A percentile compares a stretch with the other conserved stretches of the same genome.
Evolutionary conservation across 2,113 vertebrate species (phyloP).

Genomic region (Rhagologus leucostigma): DNA sequence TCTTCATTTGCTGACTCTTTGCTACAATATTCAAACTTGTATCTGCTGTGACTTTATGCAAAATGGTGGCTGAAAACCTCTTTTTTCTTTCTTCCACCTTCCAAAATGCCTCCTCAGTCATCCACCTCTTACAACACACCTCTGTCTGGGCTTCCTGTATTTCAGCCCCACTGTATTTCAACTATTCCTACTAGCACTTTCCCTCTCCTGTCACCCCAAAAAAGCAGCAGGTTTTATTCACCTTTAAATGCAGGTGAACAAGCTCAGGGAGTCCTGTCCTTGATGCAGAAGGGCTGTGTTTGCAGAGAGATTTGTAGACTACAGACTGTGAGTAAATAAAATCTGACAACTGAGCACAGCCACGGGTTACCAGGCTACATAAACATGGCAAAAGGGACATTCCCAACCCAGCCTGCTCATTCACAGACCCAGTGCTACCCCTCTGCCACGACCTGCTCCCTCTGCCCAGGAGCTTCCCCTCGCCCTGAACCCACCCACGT

Average conservation of each 20-base stretch:
- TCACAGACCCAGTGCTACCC: neutral
- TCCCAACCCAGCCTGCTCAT: neutral
- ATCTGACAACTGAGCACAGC: neutral
- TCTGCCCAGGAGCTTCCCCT: neutral
- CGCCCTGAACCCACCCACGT: neutral
- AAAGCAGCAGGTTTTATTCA: neutral
- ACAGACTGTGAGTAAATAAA: neutral
- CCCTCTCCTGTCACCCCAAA: neutral
- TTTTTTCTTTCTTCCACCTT: neutral
- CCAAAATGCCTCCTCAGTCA: neutral
- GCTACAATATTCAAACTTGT: neutral
- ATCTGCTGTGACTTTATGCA: neutral
- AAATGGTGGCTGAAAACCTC: neutral
- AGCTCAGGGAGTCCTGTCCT: neutral
- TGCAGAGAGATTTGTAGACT: neutral
- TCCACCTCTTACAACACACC: neutral
- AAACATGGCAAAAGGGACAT: neutral
- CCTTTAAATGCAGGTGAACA: neutral
- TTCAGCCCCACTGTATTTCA: neutral
- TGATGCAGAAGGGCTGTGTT: neutral
- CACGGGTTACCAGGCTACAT: neutral
- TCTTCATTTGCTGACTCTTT: neutral
- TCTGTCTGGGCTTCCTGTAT: neutral
- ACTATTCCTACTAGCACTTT: neutral
- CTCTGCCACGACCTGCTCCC: neutral